Evolutionary conservation across 2,888 invertebrate species (phyloP).

Genomic region (Tetanocera ferruginea): DNA sequence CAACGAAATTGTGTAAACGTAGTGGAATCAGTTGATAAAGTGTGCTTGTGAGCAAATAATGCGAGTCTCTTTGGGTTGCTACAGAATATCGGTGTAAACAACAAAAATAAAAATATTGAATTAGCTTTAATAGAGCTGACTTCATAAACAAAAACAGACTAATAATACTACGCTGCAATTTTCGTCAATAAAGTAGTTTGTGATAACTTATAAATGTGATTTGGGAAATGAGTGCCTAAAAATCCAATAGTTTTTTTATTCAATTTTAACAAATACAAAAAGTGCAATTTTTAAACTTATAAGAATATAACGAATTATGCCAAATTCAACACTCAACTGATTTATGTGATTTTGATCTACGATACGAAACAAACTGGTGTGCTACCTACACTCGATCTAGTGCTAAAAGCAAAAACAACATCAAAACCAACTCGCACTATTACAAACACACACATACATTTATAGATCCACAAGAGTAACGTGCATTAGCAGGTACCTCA

Average conservation of each 20-base stretch:
- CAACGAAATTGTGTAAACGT: neutral
- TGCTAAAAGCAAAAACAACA: no score
- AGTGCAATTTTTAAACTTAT: slow-evolving; percentile 17
- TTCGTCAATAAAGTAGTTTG: neutral
- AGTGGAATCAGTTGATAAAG: slow-evolving; percentile 41
- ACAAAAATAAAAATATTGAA: no score
- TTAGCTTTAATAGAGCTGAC: no score
- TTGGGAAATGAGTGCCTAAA: neutral
- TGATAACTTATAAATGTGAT: neutral
- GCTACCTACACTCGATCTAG: slow-evolving; percentile 20
- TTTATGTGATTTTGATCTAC: slow-evolving; percentile 2
- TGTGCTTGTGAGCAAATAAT: slow-evolving; percentile 38
- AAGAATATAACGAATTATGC: neutral
- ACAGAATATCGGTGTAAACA: neutral
- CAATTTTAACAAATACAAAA: neutral
- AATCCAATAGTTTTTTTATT: neutral
- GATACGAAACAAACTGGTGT: neutral
- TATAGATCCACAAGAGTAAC: neutral
- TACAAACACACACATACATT: neutral
- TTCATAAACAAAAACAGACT: no score
- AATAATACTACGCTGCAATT: neutral
- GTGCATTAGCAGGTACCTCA: slow-evolving; percentile 26
- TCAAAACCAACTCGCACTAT: no score
- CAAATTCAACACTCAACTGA: neutral
- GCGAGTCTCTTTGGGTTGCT: neutral